Evolutionary conservation across 2,113 vertebrate genomes (phyloP).

Genomic region (Rynchops niger): DNA sequence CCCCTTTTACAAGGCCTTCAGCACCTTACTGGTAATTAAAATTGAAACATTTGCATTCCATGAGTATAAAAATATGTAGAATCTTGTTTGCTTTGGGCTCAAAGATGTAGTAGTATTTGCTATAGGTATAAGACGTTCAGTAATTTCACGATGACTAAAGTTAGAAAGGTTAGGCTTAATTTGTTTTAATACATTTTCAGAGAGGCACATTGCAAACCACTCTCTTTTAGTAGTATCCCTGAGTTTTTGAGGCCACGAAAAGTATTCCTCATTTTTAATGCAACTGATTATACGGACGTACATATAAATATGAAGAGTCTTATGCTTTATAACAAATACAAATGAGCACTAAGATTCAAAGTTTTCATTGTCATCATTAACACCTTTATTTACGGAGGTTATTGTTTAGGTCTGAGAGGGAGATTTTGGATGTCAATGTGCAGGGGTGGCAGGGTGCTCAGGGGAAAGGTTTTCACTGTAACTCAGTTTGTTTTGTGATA

Average conservation of each 20-base stretch:
- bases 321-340: not conserved
- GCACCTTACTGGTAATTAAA: not conserved
- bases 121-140: not conserved
- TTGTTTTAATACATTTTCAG: not conserved
- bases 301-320: not conserved
- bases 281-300: fast-evolving
- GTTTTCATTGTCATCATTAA: not conserved
- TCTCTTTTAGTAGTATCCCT: not conserved
- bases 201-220: not conserved
- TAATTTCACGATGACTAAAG: not conserved
- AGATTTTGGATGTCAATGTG: not conserved
- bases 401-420: not conserved
- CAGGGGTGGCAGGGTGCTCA: not conserved
- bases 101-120: not conserved
- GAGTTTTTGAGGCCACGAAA: not conserved
- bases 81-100: not conserved
- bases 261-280: not conserved
- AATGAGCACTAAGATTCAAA: not conserved
- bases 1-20: not conserved
- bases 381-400: not conserved
- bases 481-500: not conserved
- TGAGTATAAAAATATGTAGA: not conserved
- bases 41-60: not conserved
- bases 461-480: not conserved
- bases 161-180: not conserved